A percentile compares a stretch with the other conserved stretches of the same genome.
These are phyloP conservation scores for Liopterus haemorrhoidalis DNA, from an alignment of 2,888 invertebrate genomes.

Conservation along the genomic window DNA sequence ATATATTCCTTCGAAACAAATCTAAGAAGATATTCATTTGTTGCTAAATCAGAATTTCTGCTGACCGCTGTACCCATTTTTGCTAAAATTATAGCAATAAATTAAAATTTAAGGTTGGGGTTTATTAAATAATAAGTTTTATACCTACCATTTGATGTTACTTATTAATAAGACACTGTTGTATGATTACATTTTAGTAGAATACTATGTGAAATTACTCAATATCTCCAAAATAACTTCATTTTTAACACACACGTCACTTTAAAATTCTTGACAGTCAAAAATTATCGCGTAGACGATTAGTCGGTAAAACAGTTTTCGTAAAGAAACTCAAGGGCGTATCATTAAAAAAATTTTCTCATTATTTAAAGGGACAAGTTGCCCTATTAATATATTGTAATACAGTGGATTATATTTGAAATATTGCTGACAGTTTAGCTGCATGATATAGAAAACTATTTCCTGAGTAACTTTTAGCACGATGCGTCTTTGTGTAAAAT, in stretches of 20 bases:
- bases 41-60: slow-evolving; percentile 69
- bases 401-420: too few species aligned
- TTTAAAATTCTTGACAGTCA: too few species aligned
- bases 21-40: slow-evolving; percentile 71
- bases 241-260: slow-evolving; percentile 20
- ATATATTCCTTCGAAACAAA: slow-evolving; percentile 78
- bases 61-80: slow-evolving; percentile 78
- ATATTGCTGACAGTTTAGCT: too few species aligned
- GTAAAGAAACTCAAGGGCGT: slow-evolving; percentile 1
- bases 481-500: too few species aligned
- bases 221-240: slow-evolving; percentile 7
- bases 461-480: too few species aligned
- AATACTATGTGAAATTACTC: not conserved
- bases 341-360: slow-evolving; percentile 3
- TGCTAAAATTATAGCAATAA: slow-evolving; percentile 4
- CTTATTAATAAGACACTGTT: not conserved
- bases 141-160: too few species aligned
- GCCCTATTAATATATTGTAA: too few species aligned
- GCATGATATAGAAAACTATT: too few species aligned
- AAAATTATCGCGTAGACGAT: slow-evolving; percentile 1
- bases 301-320: slow-evolving; percentile 13
- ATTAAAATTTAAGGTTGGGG: slow-evolving; percentile 17
- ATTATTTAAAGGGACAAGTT: not conserved
- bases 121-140: too few species aligned
- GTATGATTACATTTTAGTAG: slow-evolving; percentile 4